Evolutionary conservation across 2,797 vertebrate genomes (phyloP).

Genomic region (Clarias pachynema): DNA sequence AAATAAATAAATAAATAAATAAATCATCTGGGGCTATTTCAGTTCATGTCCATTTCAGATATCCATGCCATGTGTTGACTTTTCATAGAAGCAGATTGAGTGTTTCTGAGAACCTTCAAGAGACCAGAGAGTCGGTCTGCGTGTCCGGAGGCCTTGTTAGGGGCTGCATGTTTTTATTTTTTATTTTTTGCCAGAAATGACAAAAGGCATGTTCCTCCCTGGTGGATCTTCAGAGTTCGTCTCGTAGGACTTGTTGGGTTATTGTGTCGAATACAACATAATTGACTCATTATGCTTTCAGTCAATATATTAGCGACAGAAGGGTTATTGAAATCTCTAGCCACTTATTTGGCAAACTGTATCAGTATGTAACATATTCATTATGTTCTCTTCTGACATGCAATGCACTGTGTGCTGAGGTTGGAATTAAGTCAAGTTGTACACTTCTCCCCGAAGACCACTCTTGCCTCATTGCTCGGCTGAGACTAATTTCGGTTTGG

Average conservation of each 20-base stretch:
- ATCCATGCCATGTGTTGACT: conserved; percentile 32
- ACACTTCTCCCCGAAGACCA: conserved; percentile 67
- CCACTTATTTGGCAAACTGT: conserved; percentile 53
- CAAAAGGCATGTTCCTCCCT: conserved; percentile 25
- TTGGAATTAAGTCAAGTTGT: conserved; percentile 59
- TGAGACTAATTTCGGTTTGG: conserved; percentile 76
- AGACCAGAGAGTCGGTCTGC: background rate
- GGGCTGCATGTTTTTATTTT: conserved; percentile 26
- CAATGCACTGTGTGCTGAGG: conserved; percentile 62
- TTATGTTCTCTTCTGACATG: conserved; percentile 62
- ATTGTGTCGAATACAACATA: background rate
- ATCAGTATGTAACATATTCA: conserved; percentile 2
- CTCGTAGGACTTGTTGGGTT: conserved; percentile 26
- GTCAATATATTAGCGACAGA: conserved; percentile 20
- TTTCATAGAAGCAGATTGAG: conserved; percentile 38
- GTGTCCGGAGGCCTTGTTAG: conserved; percentile 36
- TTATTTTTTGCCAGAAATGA: background rate
- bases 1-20: conserved; percentile 14
- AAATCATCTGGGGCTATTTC: conserved; percentile 27
- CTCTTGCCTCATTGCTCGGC: conserved; percentile 67
- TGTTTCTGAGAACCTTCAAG: conserved; percentile 24
- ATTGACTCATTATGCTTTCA: conserved; percentile 25
- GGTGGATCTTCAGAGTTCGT: conserved; percentile 17
- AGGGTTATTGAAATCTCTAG: background rate
- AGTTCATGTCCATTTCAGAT: conserved; percentile 24